Base-by-base conservation (phyloP, 2,113 vertebrate species). In the Pseudopipra pipra region DNA sequence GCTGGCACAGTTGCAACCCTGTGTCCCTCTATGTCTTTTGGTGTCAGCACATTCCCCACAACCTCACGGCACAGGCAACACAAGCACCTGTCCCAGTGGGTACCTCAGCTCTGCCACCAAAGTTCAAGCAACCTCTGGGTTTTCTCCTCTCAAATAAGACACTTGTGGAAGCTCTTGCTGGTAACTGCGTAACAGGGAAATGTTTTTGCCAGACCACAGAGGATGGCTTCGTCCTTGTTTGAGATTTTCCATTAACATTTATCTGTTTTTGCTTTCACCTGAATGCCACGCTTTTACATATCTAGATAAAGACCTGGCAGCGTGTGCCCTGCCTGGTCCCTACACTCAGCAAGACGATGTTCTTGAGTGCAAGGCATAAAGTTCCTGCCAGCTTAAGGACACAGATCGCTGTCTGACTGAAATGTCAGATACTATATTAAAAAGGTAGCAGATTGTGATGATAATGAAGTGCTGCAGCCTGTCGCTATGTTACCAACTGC, bases 401-500 rank as follows among this genome's bases (percentile, higher is more conserved):
- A 4, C 90, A 91, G 86, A 70, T 67, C 83, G 59, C 74, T 74
- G 83, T 76, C 89, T 95, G 90, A 76, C 91, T 93, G 76, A 97
- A 97, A 97, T 96, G 95, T 93, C 95, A 96, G 75, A 66, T 86
- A 72, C 86, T 90, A 71, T 94, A 89, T 94, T 92, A 87, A 75
- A 95, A 92, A 95, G 88, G 93, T 90, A 97, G 90, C 93, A 97
- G 95, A 95, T 96, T 97, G 94, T 93, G 92, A 94, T 89, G 92
- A 93, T 96, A 97, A 96, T 85, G 94, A 96, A 96, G 85, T 47
- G 76, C 91, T 96, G 90, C 91, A 97, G 93, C 80, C 89, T 93
- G 95, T 97, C 96, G 58, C 96, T 97, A 94, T 41, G 96, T 74
- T 96, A 97, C 93, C 94, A 74, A 41, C 56, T 71, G 70, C 85